Conservation (phyloP, 1,140 invertebrate genomes). For the Oryctes rhinoceros region DNA sequence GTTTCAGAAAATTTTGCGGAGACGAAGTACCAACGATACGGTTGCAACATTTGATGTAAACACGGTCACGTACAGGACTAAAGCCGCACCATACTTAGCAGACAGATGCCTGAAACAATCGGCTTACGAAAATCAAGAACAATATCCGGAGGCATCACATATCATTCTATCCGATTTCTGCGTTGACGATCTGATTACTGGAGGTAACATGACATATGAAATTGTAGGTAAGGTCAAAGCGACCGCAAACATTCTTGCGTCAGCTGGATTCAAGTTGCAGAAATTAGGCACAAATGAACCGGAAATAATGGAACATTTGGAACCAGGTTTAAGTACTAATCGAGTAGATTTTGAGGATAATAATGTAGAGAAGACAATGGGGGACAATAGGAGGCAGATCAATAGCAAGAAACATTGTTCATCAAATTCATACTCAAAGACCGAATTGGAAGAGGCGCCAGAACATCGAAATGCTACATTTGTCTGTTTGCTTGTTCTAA, state of each 20-base stretch:
- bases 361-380: slow-evolving; percentile 6
- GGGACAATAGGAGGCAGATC: not conserved
- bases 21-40: too few species aligned
- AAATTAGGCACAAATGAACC: slow-evolving; percentile 25
- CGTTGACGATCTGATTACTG: slow-evolving; percentile 52
- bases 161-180: too few species aligned
- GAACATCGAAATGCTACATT: too few species aligned
- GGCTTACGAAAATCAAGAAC: too few species aligned
- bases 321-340: slow-evolving; percentile 44
- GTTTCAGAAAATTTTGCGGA: too few species aligned
- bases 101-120: slow-evolving; percentile 47
- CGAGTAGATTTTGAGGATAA: not conserved
- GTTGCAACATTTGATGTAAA: too few species aligned
- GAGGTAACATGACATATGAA: slow-evolving; percentile 48
- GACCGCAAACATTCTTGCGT: not conserved
- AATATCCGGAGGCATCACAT: too few species aligned
- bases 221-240: slow-evolving; percentile 52
- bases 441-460: too few species aligned
- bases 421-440: too few species aligned
- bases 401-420: too few species aligned
- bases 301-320: slow-evolving; percentile 3
- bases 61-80: too few species aligned
- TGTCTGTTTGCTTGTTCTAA: too few species aligned
- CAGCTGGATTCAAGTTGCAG: slow-evolving; percentile 24
- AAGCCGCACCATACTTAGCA: slow-evolving; percentile 54